phyloP scores from a whole-genome alignment of 2,888 invertebrate genomes.

The Aphidoletes aphidimyza region DNA sequence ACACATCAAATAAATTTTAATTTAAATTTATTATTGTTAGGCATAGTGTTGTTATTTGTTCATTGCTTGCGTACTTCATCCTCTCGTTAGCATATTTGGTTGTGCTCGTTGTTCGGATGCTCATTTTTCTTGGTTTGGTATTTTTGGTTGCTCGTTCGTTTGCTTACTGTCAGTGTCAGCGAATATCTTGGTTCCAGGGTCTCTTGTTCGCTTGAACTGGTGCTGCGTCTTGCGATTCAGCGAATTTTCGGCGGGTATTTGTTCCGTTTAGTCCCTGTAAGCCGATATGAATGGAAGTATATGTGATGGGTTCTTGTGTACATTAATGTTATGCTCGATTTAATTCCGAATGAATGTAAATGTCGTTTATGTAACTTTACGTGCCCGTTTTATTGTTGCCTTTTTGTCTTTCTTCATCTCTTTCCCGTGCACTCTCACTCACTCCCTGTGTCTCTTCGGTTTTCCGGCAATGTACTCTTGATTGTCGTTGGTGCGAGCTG shows the following conservation, averaged over 20 bases:
- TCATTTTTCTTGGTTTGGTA: background rate
- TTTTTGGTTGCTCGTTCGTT: background rate
- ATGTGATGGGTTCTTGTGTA: conserved; percentile 50
- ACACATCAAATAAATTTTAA: conserved; percentile 51
- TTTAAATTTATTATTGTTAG: conserved; percentile 37
- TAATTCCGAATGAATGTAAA: conserved; percentile 49
- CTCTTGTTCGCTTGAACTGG: background rate
- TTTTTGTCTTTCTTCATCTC: background rate
- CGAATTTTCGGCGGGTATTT: background rate
- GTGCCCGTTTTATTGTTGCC: conserved; percentile 35
- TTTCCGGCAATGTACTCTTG: background rate
- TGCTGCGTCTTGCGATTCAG: background rate
- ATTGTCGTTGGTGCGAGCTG: background rate
- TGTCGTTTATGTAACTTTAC: conserved; percentile 46
- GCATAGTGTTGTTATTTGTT: conserved; percentile 35
- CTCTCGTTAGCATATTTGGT: conserved; percentile 27
- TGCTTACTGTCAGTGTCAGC: background rate
- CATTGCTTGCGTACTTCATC: conserved; percentile 45
- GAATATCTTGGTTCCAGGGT: background rate
- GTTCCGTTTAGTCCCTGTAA: background rate
- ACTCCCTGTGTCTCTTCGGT: background rate
- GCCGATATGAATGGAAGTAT: conserved; percentile 45
- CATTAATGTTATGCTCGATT: conserved; percentile 51
- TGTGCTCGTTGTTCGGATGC: background rate
- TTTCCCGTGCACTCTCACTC: background rate